Base-by-base conservation (phyloP, 37 sponge, comb jelly and placozoan species). In the Hormiphora californensis region DNA sequence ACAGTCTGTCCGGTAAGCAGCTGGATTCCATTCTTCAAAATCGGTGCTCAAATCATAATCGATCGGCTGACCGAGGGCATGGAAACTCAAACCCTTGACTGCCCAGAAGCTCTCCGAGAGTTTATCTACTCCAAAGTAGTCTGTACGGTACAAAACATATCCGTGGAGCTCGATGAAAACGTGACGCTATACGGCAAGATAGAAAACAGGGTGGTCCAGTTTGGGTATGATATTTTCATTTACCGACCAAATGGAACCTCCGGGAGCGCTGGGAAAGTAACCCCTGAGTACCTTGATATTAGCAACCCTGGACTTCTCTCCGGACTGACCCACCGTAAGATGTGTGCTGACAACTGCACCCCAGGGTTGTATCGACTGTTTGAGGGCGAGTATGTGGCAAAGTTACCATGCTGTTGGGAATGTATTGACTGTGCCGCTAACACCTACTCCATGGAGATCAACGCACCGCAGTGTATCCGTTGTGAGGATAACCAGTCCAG, bases 351-450 rank as follows among this genome's bases (percentile, higher is more conserved):
- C 19, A 40, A 43, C 1, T 73, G 81, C 35, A n/a, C 1, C 2
- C 81, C 81, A 40, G 81, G 81, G n/a, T 36, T 30, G 3, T 40
- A 73, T 22, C 9, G 12, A 8, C 7, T 41, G 28, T 41, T 1
- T 21, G 44, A 41, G n/a, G 19, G 43, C 5, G 25, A 33, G 1
- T 28, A 2, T 39, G 27, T 23, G 8, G 17, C 21, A 73, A 7
- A 73, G 3, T 28, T 73, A n/a, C 81, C 81, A 4, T 73, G 81
- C 35, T 73, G 81, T n/a, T 73, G 81, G 81, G 8, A 1, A 73
- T 73, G 81, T 73, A 9, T 1, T 22, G 9, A 41, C 12, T 73
- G 81, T 28, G 36, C 25, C 23, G 25, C 21, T 1, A 33, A 73
- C 23, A n/a, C 23, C 25, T 28, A 28, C 7, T 28, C 44, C 35